phyloP scores from a whole-genome alignment of 2,888 invertebrate genomes.

The Heliconius charithonia region DNA sequence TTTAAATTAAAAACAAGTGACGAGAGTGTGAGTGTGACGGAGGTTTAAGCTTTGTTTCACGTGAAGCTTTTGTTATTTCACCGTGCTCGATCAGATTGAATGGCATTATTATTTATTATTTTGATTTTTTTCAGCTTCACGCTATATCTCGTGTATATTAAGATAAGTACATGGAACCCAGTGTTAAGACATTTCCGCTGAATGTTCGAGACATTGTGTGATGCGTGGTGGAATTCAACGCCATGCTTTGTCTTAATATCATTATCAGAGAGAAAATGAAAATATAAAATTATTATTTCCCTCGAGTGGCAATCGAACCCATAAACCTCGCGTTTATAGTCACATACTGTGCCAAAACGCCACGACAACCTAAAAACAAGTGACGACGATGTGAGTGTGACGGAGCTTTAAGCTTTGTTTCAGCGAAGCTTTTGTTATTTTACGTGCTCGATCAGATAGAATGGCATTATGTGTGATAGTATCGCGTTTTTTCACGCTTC shows the following conservation, averaged over 20 bases:
- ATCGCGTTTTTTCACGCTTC: constrained; percentile 39
- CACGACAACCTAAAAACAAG: not conserved
- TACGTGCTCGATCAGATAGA: constrained; percentile 39
- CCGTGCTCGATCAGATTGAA: constrained; percentile 38
- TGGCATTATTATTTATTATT: constrained; percentile 13
- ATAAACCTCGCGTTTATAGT: no score
- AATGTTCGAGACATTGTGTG: no score
- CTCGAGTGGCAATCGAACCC: no score
- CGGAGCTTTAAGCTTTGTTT: constrained; percentile 32
- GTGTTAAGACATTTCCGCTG: no score
- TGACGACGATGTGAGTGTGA: constrained; percentile 18
- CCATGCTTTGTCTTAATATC: no score
- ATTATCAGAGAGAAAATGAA: no score
- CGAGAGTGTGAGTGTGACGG: constrained; percentile 15
- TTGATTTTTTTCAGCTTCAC: no score
- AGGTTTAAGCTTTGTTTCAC: constrained; percentile 30
- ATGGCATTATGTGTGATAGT: constrained; percentile 34
- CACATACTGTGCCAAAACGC: no score
- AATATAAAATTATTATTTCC: no score
- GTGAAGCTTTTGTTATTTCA: constrained; percentile 30
- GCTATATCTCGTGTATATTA: no score
- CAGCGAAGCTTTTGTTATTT: constrained; percentile 32
- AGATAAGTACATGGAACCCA: no score
- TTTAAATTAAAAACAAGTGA: constrained; percentile 26
- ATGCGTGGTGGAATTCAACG: no score